Evolutionary conservation across 2,888 invertebrate genomes (phyloP), one percentile per base, ranked within the genome.

Genomic region (Drosophila planitibia): DNA sequence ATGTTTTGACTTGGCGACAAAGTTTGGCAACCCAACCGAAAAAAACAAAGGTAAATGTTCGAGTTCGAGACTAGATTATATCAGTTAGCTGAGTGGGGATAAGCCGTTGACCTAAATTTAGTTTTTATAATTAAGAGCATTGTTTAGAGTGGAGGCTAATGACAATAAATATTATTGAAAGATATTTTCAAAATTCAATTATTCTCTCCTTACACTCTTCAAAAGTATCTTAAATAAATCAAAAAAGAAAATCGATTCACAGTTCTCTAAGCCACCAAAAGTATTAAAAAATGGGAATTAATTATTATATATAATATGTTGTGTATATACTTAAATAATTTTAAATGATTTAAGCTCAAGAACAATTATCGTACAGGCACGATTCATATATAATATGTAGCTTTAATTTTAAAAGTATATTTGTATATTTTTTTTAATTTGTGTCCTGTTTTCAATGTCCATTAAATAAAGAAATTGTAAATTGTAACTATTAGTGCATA

Each of bases 1-100:
- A 74, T 66, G 60, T 22, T 54, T 61, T 4, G 54, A 74, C 54
- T 77, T 52, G 70, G 77, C 68, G 80, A 80, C 80, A 82, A 59
- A 68, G 55, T 61, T 75, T 53, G 28, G 16, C 6, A 19, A 19
- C 19, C 9, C 6, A 19, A 47, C 28, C 9, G 30, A 37, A 41
- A 9, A 30, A 25, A 28, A 47, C n/a, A 37, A 22, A 37, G n/a
- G 16, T 19, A 51, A 49, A 28, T 59, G 54, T n/a, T 32, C 14
- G 37, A 51, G 25, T 1, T 41, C 16, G 14, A 35, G 28, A 28
- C n/a, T 30, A 52, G 73, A 76, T 76, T 19, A 14, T 52, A 71
- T 76, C 62, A 47, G 53, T 51, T 49, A 53, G 47, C 47, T 47
- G 55, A 60, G 35, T 22, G 16, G 41, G 49, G 49, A 63, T 70